Base-by-base conservation (phyloP, 2,888 invertebrate species). In the Ephialtes manifestator region DNA sequence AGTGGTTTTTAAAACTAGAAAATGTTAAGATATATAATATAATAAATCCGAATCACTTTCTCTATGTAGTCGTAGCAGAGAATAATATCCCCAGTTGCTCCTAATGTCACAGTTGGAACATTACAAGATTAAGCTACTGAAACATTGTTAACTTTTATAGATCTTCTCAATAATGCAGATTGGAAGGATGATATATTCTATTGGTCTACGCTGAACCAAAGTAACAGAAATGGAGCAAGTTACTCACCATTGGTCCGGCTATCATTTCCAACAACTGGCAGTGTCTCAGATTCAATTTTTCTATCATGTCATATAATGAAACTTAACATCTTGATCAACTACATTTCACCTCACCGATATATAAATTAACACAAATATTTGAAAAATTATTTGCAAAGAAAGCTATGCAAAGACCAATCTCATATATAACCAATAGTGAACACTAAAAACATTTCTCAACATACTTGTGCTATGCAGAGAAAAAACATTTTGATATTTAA, bases 191-290 rank as follows among this genome's bases (percentile, higher is more conserved):
- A 39, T 24, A 39, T 39, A 10, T 39, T 35, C 43, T n/a, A 24
- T 11, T 13, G 2, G 10, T 24, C 5, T 13, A 46, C 11, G 46
- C 39, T 43, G 43, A 4, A 67, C 20, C 24, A 8, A 28, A 68
- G 10, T 24, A n/a, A 43, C 46, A 1, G 20, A 63, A 63, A 20
- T 11, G 7, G 7, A 35, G 43, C 2, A 20, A 48, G 5, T 60
- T 18, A 81, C 87, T 87, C 67, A 87, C 87, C 87, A 20, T 87
- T 84, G 13, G 78, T 78, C 5, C 84, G 60, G 60, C 83, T 83
- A 48, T 86, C 81, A 18, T 81, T 84, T 11, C 81, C 82, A 71
- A 84, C 82, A 20, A 82, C 82, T 3, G 46, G 31, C 20, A n/a
- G 31, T 31, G n/a, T 18, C 28, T 74, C 55, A 15, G 11, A 13